These are phyloP conservation scores for Ceratosolen solmsi DNA, from an alignment of 1,140 invertebrate genomes.

Conservation along the genomic window DNA sequence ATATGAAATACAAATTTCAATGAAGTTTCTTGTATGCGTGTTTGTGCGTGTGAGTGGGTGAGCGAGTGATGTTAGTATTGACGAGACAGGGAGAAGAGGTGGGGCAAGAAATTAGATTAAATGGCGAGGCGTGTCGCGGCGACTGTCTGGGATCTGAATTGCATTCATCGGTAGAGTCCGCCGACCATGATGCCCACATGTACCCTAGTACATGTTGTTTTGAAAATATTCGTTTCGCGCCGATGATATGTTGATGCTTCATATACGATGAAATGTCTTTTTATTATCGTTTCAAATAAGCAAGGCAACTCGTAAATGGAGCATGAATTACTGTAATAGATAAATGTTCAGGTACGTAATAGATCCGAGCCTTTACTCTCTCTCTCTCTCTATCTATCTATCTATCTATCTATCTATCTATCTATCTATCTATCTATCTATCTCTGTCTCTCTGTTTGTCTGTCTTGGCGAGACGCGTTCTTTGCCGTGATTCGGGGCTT, in stretches of 20 bases:
- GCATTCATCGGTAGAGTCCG: conserved; percentile 55
- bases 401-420: too few relatives aligned
- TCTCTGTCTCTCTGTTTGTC: too few relatives aligned
- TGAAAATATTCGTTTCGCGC: neutral
- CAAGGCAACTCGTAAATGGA: neutral
- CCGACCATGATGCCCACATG: neutral
- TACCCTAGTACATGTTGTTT: neutral
- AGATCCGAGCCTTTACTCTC: neutral
- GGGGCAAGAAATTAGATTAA: conserved; percentile 56
- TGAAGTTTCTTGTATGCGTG: too few relatives aligned
- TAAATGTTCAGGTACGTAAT: neutral
- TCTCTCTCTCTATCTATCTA: too few relatives aligned
- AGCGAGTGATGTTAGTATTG: too few relatives aligned
- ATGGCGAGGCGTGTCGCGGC: conserved; percentile 56
- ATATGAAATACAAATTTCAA: too few relatives aligned
- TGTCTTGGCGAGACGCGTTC: neutral
- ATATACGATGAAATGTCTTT: neutral
- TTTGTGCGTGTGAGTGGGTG: neutral
- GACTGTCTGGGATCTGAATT: conserved; percentile 64
- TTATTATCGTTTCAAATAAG: neutral
- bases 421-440: too few relatives aligned
- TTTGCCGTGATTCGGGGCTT: neutral
- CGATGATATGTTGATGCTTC: neutral
- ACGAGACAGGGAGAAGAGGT: conserved; percentile 4
- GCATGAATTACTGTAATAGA: neutral